Evolutionary conservation across 2,797 vertebrate genomes (phyloP).

Genomic region (Austrolebias charrua): DNA sequence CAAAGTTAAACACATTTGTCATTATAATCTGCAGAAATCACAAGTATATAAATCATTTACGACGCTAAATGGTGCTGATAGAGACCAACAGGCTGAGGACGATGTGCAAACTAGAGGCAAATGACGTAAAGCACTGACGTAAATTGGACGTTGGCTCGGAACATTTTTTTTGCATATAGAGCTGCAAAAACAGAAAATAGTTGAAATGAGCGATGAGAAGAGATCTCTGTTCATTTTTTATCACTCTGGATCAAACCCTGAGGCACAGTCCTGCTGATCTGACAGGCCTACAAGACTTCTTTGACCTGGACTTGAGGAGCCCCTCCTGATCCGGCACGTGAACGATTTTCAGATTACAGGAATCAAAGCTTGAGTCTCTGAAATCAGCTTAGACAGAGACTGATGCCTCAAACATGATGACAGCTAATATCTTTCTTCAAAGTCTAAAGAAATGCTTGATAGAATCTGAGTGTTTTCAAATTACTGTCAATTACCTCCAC

Average conservation of each 20-base stretch:
- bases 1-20: too few species aligned
- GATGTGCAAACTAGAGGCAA: conserved; percentile 3
- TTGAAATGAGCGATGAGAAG: neutral
- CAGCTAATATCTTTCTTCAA: conserved; percentile 34
- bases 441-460: conserved; percentile 76
- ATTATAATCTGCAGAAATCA: too few species aligned
- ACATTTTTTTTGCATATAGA: neutral
- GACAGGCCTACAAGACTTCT: conserved; percentile 8
- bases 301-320: conserved; percentile 9
- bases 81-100: neutral
- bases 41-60: too few species aligned
- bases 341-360: neutral
- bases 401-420: neutral
- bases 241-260: neutral
- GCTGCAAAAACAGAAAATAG: neutral
- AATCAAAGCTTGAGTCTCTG: neutral
- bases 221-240: conserved; percentile 11
- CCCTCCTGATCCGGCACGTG: neutral
- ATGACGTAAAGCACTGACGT: conserved; percentile 5
- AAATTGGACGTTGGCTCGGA: neutral
- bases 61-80: too few species aligned
- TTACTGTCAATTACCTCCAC: conserved; percentile 95
- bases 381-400: conserved; percentile 11
- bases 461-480: conserved; percentile 84
- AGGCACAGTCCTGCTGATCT: conserved; percentile 4